Evolutionary conservation across 2,113 vertebrate genomes (phyloP), one percentile per base, ranked within the genome.

Genomic region (Mesitornis unicolor): DNA sequence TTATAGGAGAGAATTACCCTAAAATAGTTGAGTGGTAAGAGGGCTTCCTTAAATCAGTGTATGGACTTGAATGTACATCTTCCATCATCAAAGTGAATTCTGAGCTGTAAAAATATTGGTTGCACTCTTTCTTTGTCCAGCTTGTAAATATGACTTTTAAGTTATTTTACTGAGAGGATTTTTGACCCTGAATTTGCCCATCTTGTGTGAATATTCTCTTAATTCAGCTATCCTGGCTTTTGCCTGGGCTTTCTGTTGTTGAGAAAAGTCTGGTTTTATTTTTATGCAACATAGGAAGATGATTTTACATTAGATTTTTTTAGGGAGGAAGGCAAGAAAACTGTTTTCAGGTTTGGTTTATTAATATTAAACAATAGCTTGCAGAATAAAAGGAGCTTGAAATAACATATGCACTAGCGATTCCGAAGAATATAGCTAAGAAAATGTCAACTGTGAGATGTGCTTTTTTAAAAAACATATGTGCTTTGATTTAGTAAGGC

Each of bases 341-440:
- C 7, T 5, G 29, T 38, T 94, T 90, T 81, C 21, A 11, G 2
- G 36, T 84, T 76, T 86, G 28, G 20, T 38, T 57, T 91, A 24
- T 48, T 50, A 67, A 57, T 38, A 45, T 33, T 69, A 50, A 89
- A 87, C 31, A 35, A 16, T 74, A 94, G 89, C 87, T 89, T 93
- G 94, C 92, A 78, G 69, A 86, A 83, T 87, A 79, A 91, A 85
- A 68, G 36, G 6, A 81, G 83, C 82, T 94, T 95, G 95, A 93
- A 94, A 60, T 93, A 88, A 92, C 43, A 80, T 42, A 65, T 64
- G 84, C 89, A 89, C 87, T 94, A 97, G 86, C 1, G 11, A 90
- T 89, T 97, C 97, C 97, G 97, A 97, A 97, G 97, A 97, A 17
- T 54, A 91, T 76, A 91, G 89, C 48, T 57, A 83, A 63, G 53